These are phyloP conservation scores for Dasysyrphus albostriatus DNA, from an alignment of 2,888 invertebrate species.

Conservation along the genomic window DNA sequence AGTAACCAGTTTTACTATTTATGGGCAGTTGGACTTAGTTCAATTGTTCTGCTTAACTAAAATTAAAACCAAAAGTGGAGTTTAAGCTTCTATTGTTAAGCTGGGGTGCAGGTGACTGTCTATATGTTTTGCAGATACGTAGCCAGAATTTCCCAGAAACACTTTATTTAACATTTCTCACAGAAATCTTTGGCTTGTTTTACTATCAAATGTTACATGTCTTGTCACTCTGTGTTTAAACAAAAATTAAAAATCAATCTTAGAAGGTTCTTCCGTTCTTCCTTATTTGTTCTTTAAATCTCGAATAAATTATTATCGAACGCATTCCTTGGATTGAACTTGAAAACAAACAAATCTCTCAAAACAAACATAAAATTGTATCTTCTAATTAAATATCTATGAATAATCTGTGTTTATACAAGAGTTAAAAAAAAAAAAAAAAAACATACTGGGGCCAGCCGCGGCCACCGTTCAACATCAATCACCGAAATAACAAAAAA, in stretches of 20 bases:
- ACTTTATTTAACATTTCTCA: too few species aligned
- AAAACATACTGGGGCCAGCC: conserved; percentile 13
- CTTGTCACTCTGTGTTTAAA: too few species aligned
- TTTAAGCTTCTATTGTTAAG: too few species aligned
- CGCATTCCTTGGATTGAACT: conserved; percentile 43
- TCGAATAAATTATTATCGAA: conserved; percentile 16
- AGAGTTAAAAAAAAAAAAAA: background rate
- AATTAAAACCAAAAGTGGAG: too few species aligned
- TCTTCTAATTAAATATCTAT: conserved; percentile 29
- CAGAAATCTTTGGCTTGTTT: too few species aligned
- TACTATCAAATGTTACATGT: too few species aligned
- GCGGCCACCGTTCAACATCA: conserved; percentile 36
- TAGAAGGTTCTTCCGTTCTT: conserved; percentile 70
- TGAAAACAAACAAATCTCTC: conserved; percentile 48
- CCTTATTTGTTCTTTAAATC: conserved; percentile 49
- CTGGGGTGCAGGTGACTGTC: too few species aligned
- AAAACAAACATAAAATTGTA: conserved; percentile 23
- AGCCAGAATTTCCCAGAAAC: too few species aligned
- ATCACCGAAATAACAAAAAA: conserved; percentile 52
- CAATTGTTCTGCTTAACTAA: too few species aligned
- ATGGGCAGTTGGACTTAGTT: too few species aligned
- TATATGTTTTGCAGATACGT: too few species aligned
- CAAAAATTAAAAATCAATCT: background rate
- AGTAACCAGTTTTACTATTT: too few species aligned
- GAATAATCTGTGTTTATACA: conserved; percentile 8